Base-by-base conservation (phyloP, 2,797 vertebrate genomes). In the Myripristis murdjan region DNA sequence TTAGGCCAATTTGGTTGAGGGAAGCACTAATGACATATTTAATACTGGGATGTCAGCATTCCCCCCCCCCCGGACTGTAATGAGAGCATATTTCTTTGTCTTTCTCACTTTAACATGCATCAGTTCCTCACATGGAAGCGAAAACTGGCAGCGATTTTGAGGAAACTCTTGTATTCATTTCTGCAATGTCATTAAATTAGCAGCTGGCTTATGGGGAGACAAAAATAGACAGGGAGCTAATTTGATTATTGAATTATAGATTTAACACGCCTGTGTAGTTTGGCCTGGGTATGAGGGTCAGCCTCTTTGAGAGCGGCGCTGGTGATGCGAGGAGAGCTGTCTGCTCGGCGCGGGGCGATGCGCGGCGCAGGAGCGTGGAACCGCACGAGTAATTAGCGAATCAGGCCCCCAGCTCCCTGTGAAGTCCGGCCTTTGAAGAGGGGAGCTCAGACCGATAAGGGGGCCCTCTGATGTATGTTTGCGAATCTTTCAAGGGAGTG, bases 381-480 rank as follows among this genome's bases (percentile, higher is more conserved):
- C 87, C 65, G 87, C 82, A 76, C 66, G 75, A 83, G 87, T 92
- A 92, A 93, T 93, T 93, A 93, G 88, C 20, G 12, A 75, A 78
- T 73, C 58, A 55, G 82, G 82, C 80, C 87, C 68, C 69, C 28
- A 81, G 89, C 81, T 87, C 85, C 77, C 84, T 89, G 86, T 87
- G 89, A 92, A 94, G 89, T 91, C 87, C 84, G 24, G 79, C 75
- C 86, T 93, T 93, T 93, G 89, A 92, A 94, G 86, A 85, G 87
- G 67, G 56, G 60, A 58, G 79, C 91, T 90, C 84, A 67, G 81
- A 71, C 90, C 80, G 77, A 90, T 87, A 82, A 79, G 82, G 76
- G 81, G 86, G 80, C 77, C 75, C 79, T 88, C 89, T 88, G 88
- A 89, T 90, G 87, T 85, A 86, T 91, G 90, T 92, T 90, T 89